phyloP scores from a whole-genome alignment of 1,140 invertebrate genomes.

The Polypedilum vanderplanki region DNA sequence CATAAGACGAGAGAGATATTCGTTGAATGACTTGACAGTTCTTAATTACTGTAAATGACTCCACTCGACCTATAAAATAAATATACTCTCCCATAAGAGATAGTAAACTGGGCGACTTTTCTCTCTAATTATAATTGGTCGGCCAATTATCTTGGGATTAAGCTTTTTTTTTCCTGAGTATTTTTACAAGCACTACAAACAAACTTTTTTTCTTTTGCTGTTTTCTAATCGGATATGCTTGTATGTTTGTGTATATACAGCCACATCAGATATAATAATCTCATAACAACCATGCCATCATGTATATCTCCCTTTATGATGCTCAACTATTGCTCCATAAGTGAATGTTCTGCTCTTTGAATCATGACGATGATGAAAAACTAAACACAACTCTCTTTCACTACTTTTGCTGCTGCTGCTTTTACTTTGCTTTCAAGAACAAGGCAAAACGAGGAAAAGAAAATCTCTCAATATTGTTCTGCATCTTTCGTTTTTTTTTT shows the following conservation, averaged over 20 bases:
- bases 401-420: no score
- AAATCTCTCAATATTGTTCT: no score
- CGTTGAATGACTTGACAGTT: not conserved
- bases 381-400: not conserved
- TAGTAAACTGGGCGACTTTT: not conserved
- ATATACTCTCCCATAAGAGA: not conserved
- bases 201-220: not conserved
- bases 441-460: no score
- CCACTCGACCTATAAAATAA: not conserved
- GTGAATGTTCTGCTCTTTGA: not conserved
- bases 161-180: not conserved
- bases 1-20: not conserved
- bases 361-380: slow-evolving; percentile 15
- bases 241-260: not conserved
- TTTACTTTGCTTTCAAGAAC: no score
- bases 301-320: not conserved
- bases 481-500: no score
- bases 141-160: slow-evolving; percentile 12
- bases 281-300: not conserved
- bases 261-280: not conserved
- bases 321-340: not conserved
- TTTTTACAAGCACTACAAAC: not conserved
- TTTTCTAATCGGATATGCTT: not conserved
- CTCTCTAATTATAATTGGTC: not conserved
- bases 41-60: not conserved